Evolutionary conservation across 2,113 vertebrate genomes (phyloP), one percentile per base, ranked within the genome.

Genomic region (Lagopus leucura): DNA sequence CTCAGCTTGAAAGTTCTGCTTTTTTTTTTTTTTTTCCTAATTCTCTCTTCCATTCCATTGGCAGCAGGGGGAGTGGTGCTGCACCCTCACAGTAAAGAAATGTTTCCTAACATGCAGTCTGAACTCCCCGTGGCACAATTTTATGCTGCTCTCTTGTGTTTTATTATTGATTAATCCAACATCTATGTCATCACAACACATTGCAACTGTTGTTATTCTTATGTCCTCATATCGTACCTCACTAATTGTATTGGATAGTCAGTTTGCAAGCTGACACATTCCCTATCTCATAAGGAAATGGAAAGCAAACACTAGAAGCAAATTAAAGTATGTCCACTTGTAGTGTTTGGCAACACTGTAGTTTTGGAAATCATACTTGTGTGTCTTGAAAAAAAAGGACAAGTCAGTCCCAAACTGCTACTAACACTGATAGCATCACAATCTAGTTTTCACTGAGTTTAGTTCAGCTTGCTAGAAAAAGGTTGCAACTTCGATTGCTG

Each of bases 401-500:
- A 30, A 30, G 40, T 42, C 27, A 65, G 30, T 27, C 27, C 18
- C 13, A 42, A 42, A 38, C 24, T 38, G 14, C 34, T 36, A 27
- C 14, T 25, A 38, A 38, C 58, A 15, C 16, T 54, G 32, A 72
- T 3, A 84, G 16, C 13, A 65, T 47, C 34, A 85, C n/a, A 85
- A 79, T 43, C 67, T 67, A 60, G 7, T 48, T 77, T 58, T 61
- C 48, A 40, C 74, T 89, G 65, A 47, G 0, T 54, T 81, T 67
- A 52, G 24, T 38, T 85, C 19, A 71, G 8, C 17, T 82, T 64
- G 6, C 67, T 42, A 32, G 61, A 19, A 28, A 67, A 89, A 61
- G 4, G 2, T 43, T 87, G 8, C 2, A 15, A 13, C 4, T 54
- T 75, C 2, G 3, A 18, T 24, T 19, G 13, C 0, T 12, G 24